Evolutionary conservation across 1,140 invertebrate species (phyloP).

Genomic region (Temnothorax curvispinosus): DNA sequence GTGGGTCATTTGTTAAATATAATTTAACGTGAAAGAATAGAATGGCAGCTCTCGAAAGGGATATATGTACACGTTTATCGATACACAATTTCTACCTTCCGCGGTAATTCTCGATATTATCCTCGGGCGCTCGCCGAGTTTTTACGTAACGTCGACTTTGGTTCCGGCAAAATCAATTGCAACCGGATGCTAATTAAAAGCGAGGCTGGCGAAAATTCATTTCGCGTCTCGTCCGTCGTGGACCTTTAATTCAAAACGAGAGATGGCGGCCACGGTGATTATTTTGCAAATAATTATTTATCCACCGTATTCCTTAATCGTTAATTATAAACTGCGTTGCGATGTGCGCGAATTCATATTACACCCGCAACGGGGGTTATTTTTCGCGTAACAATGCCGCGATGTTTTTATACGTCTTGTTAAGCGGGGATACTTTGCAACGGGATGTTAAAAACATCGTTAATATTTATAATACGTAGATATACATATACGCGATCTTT

Average conservation of each 20-base stretch:
- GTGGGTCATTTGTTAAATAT: background rate
- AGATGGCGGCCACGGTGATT: slow-evolving; percentile 18
- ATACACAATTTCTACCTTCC: slow-evolving; percentile 19
- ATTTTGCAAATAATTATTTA: slow-evolving; percentile 44
- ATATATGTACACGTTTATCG: background rate
- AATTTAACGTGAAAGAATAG: slow-evolving; percentile 12
- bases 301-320: background rate
- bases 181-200: slow-evolving; percentile 51
- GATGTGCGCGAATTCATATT: background rate
- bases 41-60: background rate
- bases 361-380: background rate
- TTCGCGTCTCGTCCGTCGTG: background rate
- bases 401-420: background rate
- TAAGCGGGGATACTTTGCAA: background rate
- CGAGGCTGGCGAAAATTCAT: slow-evolving; percentile 48
- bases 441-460: slow-evolving; percentile 15
- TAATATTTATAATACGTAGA: background rate
- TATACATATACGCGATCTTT: background rate
- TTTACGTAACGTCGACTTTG: slow-evolving; percentile 24
- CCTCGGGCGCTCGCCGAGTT: background rate
- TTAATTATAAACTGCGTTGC: slow-evolving; percentile 22
- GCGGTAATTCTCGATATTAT: slow-evolving; percentile 28
- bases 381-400: background rate
- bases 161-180: slow-evolving; percentile 29
- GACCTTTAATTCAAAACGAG: slow-evolving; percentile 31